Percentiles rank a stretch among this genome's conserved stretches.
These are phyloP conservation scores for Ramphastos sulfuratus DNA, from an alignment of 2,113 vertebrate genomes.

Conservation along the genomic window DNA sequence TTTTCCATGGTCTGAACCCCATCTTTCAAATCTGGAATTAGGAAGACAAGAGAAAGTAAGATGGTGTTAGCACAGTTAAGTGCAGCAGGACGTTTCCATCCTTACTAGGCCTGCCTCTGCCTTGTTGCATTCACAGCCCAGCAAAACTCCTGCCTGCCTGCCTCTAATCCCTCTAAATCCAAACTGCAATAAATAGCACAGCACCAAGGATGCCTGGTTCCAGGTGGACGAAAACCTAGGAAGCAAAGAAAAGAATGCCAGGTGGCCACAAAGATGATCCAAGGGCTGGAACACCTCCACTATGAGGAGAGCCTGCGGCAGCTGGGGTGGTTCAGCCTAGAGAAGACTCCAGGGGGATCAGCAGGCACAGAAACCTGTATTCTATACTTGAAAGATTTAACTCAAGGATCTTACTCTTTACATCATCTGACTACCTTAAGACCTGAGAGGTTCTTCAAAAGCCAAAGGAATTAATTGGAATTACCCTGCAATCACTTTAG, in stretches of 20 bases:
- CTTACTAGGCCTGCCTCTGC: background rate
- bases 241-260: background rate
- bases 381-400: background rate
- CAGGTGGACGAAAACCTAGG: background rate
- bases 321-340: too few relatives aligned
- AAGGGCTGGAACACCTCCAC: background rate
- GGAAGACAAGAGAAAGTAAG: background rate
- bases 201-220: background rate
- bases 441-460: background rate
- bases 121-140: background rate
- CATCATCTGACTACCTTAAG: background rate
- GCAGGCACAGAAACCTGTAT: background rate
- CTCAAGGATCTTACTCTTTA: background rate
- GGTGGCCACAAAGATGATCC: background rate
- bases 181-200: conserved; percentile 2
- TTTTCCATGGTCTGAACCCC: background rate
- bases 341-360: background rate
- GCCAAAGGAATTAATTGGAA: background rate
- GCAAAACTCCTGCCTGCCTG: background rate
- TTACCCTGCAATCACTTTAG: background rate
- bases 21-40: conserved; percentile 22
- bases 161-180: conserved; percentile 12
- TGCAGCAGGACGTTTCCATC: background rate
- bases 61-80: background rate
- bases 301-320: background rate